phyloP scores from a whole-genome alignment of 2,113 vertebrate genomes.

The Edolisoma coerulescens region DNA sequence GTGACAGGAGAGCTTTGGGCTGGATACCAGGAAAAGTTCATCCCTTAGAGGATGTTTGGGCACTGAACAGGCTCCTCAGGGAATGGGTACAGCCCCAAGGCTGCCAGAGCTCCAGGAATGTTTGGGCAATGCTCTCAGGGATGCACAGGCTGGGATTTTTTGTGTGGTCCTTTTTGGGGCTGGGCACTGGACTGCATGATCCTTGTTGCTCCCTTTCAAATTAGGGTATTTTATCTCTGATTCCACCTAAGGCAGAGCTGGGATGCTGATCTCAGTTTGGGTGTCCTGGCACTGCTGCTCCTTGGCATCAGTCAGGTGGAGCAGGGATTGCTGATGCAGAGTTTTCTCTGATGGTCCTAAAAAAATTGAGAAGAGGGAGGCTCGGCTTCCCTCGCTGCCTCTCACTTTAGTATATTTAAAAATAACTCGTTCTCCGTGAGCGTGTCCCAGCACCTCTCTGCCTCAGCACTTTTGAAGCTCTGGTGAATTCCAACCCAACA shows the following conservation, averaged over 20 bases:
- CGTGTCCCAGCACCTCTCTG: not conserved
- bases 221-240: not conserved
- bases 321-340: not conserved
- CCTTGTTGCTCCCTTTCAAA: too few relatives aligned
- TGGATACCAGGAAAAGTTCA: not conserved
- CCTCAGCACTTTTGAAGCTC: conserved; percentile 29
- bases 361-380: not conserved
- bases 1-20: not conserved
- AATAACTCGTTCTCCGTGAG: not conserved
- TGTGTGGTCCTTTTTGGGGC: not conserved
- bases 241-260: not conserved
- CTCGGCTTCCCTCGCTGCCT: not conserved
- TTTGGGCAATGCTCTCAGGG: not conserved
- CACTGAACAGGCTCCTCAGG: too few relatives aligned
- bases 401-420: not conserved
- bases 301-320: not conserved
- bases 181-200: not conserved
- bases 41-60: not conserved
- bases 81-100: not conserved
- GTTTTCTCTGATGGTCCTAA: not conserved
- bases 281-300: not conserved
- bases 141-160: not conserved
- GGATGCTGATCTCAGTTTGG: not conserved
- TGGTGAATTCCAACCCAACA: not conserved
- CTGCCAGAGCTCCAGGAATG: not conserved